A percentile compares a stretch with the other conserved stretches of the same genome.
Conservation (phyloP, 92 coral and sea anemone species). For the Parazoanthus darwini region DNA sequence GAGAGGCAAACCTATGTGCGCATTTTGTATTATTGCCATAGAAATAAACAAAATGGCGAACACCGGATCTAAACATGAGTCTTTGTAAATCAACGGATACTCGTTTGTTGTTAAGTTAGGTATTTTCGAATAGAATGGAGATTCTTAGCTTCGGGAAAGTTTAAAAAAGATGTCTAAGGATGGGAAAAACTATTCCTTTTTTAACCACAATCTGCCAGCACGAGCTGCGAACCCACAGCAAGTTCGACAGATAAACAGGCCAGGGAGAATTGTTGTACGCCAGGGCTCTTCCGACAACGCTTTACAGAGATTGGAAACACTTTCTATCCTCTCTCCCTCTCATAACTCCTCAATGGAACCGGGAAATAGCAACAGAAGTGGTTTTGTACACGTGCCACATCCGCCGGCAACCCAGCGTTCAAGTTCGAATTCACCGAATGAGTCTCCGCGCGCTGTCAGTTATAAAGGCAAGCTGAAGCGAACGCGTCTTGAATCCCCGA, state of each 20-base stretch:
- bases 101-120: neutral
- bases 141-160: neutral
- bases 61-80: neutral
- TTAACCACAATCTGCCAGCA: conserved; percentile 63
- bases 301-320: conserved; percentile 48
- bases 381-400: conserved; percentile 64
- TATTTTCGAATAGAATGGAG: conserved; percentile 13
- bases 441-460: conserved; percentile 57
- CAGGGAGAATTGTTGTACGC: conserved; percentile 38
- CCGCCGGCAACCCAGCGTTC: conserved; percentile 76
- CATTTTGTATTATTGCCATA: conserved; percentile 30
- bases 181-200: conserved; percentile 80
- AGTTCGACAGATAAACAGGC: conserved; percentile 42
- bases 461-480: conserved; percentile 66
- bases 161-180: conserved; percentile 26
- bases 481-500: conserved; percentile 70
- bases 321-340: conserved; percentile 55
- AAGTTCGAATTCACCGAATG: conserved; percentile 31
- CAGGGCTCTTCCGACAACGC: conserved; percentile 56
- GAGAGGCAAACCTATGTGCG: neutral
- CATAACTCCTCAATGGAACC: conserved; percentile 30
- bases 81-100: neutral
- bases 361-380: conserved; percentile 35
- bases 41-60: conserved; percentile 46
- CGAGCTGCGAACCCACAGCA: conserved; percentile 45